A percentile compares a stretch with the other conserved stretches of the same genome.
Evolutionary conservation across 2,888 invertebrate genomes (phyloP).

Genomic region (Hylaea fasciaria): DNA sequence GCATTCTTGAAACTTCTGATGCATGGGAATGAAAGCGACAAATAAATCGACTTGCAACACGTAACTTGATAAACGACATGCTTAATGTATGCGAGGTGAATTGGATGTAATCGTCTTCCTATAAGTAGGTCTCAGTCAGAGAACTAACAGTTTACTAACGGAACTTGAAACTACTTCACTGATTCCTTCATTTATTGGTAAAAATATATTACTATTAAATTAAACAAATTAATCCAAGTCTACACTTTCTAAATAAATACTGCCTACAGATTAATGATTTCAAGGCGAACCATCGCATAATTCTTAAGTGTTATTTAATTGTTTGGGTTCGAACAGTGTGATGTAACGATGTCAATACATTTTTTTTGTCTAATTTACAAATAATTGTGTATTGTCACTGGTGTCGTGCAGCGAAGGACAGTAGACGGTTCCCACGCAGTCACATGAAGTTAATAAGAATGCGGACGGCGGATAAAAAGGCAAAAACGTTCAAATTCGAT

Average conservation of each 20-base stretch:
- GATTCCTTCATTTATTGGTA: neutral
- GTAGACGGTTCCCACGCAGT: constrained; percentile 83
- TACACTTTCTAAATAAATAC: no score
- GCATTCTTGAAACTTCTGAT: constrained; percentile 36
- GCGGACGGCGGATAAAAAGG: constrained; percentile 84
- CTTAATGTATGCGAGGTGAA: constrained; percentile 29
- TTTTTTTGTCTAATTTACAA: constrained; percentile 33
- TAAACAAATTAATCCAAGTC: no score
- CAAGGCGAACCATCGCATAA: neutral
- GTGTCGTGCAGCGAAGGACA: constrained; percentile 75
- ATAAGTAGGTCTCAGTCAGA: constrained; percentile 23
- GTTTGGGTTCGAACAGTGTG: constrained; percentile 2
- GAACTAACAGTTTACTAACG: constrained; percentile 31
- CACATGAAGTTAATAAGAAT: constrained; percentile 87
- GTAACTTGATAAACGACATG: constrained; percentile 37
- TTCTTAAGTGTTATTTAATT: neutral
- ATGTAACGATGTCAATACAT: constrained; percentile 29
- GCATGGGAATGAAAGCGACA: constrained; percentile 39
- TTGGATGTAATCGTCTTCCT: constrained; percentile 23
- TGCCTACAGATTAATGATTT: neutral
- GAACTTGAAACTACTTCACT: constrained; percentile 18
- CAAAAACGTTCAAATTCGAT: constrained; percentile 86
- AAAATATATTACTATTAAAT: no score
- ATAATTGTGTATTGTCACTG: constrained; percentile 52
- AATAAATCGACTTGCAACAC: constrained; percentile 32